phyloP scores from a whole-genome alignment of 2,888 invertebrate species.

The Thumatha senex region DNA sequence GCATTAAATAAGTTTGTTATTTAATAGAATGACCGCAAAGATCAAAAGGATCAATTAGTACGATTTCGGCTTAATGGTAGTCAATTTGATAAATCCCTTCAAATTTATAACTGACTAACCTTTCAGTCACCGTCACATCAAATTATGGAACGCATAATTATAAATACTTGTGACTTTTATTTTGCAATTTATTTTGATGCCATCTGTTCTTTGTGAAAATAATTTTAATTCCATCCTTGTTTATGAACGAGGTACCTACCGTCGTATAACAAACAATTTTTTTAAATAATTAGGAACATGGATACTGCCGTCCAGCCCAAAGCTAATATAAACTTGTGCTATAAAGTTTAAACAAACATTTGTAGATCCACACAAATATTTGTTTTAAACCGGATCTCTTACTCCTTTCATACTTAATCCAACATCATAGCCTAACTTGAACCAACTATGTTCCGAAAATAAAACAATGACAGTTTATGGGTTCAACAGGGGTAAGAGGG shows the following conservation, averaged over 20 bases:
- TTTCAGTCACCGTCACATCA: constrained; percentile 59
- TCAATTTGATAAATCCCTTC: constrained; percentile 47
- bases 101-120: constrained; percentile 50
- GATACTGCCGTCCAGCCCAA: too few species aligned
- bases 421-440: too few species aligned
- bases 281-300: too few species aligned
- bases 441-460: too few species aligned
- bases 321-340: too few species aligned
- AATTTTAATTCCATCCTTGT: not conserved
- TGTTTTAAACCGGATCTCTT: too few species aligned
- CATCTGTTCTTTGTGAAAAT: not conserved
- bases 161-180: constrained; percentile 27
- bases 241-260: not conserved
- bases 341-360: too few species aligned
- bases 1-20: not conserved
- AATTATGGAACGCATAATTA: constrained; percentile 42
- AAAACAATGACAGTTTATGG: too few species aligned
- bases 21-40: constrained; percentile 24
- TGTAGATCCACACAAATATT: too few species aligned
- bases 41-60: constrained; percentile 44
- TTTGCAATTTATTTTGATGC: constrained; percentile 9
- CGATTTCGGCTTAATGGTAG: constrained; percentile 29
- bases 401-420: too few species aligned
- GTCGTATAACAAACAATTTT: not conserved
- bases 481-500: too few species aligned